These are phyloP conservation scores for Ramphastos sulfuratus DNA, from an alignment of 2,113 vertebrate species.

Conservation along the genomic window DNA sequence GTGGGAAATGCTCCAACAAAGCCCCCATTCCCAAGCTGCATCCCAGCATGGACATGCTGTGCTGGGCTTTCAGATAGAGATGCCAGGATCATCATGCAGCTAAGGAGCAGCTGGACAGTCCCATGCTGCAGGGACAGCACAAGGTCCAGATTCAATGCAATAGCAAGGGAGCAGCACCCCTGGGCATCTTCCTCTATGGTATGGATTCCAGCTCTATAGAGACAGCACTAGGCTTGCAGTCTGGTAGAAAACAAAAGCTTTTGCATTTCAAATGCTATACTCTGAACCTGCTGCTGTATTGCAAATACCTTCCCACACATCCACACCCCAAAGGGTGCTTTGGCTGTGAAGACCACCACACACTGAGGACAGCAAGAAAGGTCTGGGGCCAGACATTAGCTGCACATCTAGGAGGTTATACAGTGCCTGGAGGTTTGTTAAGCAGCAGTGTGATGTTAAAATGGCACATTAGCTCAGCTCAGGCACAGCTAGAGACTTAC, in stretches of 20 bases:
- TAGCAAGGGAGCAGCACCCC: background rate
- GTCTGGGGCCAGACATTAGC: too few species aligned
- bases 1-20: background rate
- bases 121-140: background rate
- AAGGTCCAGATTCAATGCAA: rapidly evolving
- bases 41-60: rapidly evolving
- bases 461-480: rapidly evolving
- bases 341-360: background rate
- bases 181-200: rapidly evolving
- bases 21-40: background rate
- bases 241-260: background rate
- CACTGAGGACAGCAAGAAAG: background rate
- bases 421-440: background rate
- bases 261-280: background rate
- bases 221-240: background rate
- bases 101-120: background rate
- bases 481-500: background rate
- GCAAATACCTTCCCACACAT: background rate
- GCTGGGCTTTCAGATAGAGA: background rate
- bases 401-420: background rate
- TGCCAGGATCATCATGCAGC: rapidly evolving
- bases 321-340: background rate
- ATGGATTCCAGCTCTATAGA: background rate
- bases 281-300: background rate
- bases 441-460: background rate